phyloP scores from a whole-genome alignment of 92 coral and sea anemone genomes.

The Bergia sp. region DNA sequence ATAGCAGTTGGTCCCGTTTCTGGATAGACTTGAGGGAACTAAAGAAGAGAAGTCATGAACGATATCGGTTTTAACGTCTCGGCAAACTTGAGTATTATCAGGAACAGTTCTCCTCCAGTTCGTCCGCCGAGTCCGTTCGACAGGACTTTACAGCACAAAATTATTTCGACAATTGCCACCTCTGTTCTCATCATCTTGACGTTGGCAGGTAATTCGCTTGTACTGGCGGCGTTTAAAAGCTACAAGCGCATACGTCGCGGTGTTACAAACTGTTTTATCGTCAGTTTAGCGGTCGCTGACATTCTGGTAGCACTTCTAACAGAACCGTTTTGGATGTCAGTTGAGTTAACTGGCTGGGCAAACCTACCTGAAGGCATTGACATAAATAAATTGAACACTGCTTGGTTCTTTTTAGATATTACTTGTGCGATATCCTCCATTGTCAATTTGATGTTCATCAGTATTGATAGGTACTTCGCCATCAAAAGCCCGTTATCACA shows the following conservation, averaged over 20 bases:
- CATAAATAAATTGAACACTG: neutral
- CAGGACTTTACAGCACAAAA: conserved; percentile 65
- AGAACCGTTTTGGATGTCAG: conserved; percentile 96
- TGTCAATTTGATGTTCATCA: conserved; percentile 88
- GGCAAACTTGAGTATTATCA: neutral
- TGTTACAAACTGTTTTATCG: conserved; percentile 95
- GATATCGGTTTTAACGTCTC: neutral
- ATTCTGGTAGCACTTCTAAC: conserved; percentile 89
- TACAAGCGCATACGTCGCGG: conserved; percentile 84
- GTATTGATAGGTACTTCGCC: conserved; percentile 95
- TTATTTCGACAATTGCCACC: conserved; percentile 81
- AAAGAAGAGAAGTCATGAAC: conserved; percentile 1
- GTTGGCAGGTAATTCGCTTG: conserved; percentile 84
- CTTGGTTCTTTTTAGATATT: conserved; percentile 85
- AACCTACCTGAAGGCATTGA: conserved; percentile 74
- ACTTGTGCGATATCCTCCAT: conserved; percentile 91
- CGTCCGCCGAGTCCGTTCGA: neutral
- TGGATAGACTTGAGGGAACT: neutral
- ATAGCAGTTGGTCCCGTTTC: neutral
- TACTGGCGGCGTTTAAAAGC: conserved; percentile 82
- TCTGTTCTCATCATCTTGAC: conserved; percentile 79
- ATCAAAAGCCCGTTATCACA: conserved; percentile 89
- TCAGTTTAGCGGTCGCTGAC: conserved; percentile 91
- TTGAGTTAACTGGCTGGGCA: conserved; percentile 80
- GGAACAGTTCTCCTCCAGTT: neutral